Evolutionary conservation across 1,140 invertebrate genomes (phyloP).

Genomic region (Copidosoma floridanum): DNA sequence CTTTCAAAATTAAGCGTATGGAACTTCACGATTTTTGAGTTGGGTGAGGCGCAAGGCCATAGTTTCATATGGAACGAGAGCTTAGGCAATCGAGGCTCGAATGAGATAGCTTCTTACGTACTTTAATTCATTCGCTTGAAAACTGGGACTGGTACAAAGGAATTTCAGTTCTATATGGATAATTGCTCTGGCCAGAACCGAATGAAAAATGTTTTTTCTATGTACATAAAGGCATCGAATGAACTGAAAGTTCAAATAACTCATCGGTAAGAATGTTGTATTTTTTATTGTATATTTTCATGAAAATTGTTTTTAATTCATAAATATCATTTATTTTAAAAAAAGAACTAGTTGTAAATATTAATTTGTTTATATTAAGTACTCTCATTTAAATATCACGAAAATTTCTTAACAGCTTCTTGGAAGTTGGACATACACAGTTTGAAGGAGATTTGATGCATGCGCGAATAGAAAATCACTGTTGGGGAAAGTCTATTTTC

Average conservation of each 20-base stretch:
- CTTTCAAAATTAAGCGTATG: slow-evolving; percentile 15
- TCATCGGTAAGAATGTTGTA: slow-evolving; percentile 15
- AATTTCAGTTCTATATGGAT: slow-evolving; percentile 32
- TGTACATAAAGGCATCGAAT: slow-evolving; percentile 19
- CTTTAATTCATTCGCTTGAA: neutral
- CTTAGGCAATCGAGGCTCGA: slow-evolving; percentile 40
- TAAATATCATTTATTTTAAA: neutral
- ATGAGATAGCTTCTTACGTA: neutral
- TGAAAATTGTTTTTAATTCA: neutral
- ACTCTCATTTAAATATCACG: too few species aligned
- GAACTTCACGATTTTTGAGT: slow-evolving; percentile 29
- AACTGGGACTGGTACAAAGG: slow-evolving; percentile 8
- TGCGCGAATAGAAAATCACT: slow-evolving; percentile 31
- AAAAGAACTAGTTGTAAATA: too few species aligned
- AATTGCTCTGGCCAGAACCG: slow-evolving; percentile 48
- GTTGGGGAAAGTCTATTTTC: neutral
- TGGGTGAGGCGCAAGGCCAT: slow-evolving; percentile 31
- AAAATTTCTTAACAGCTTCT: slow-evolving; percentile 31
- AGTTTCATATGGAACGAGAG: slow-evolving; percentile 53
- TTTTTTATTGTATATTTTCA: too few species aligned
- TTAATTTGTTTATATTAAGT: neutral
- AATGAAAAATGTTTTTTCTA: slow-evolving; percentile 36
- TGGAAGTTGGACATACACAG: slow-evolving; percentile 37
- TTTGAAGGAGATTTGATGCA: slow-evolving; percentile 37
- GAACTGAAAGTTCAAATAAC: slow-evolving; percentile 16